Percentiles rank a stretch among this genome's conserved stretches.
Conservation (phyloP, 2,888 invertebrate genomes). For the Macrophya alboannulata region DNA sequence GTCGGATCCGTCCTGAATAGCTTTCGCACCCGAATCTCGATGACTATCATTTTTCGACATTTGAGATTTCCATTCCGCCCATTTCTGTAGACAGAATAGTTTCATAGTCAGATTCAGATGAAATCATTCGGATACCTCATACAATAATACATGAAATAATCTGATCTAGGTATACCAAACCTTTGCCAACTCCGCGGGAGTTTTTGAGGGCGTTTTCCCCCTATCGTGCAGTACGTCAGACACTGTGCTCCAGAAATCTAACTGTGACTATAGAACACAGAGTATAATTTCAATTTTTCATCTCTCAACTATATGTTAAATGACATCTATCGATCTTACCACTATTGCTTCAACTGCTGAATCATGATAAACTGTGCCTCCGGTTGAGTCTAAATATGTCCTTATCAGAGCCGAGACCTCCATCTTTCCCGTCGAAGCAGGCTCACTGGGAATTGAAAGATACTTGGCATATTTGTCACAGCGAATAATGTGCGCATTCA, state of each 20-base stretch:
- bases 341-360: not conserved
- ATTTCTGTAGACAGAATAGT: not conserved
- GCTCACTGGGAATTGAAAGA: too few relatives aligned
- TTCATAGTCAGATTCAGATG: not conserved
- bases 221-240: not conserved
- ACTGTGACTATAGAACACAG: not conserved
- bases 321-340: not conserved
- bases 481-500: too few relatives aligned
- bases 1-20: not conserved
- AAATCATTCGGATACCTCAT: not conserved
- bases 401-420: too few relatives aligned
- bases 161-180: not conserved
- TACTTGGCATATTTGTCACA: too few relatives aligned
- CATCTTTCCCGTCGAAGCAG: too few relatives aligned
- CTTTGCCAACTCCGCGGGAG: constrained; percentile 25
- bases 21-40: not conserved
- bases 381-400: too few relatives aligned
- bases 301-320: too few relatives aligned
- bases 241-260: not conserved
- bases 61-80: not conserved
- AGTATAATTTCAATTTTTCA: not conserved
- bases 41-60: not conserved
- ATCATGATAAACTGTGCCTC: not conserved
- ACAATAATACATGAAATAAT: not conserved
- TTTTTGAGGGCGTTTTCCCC: not conserved